Conservation (phyloP, 2,888 invertebrate genomes). For the Clivina fossor region DNA sequence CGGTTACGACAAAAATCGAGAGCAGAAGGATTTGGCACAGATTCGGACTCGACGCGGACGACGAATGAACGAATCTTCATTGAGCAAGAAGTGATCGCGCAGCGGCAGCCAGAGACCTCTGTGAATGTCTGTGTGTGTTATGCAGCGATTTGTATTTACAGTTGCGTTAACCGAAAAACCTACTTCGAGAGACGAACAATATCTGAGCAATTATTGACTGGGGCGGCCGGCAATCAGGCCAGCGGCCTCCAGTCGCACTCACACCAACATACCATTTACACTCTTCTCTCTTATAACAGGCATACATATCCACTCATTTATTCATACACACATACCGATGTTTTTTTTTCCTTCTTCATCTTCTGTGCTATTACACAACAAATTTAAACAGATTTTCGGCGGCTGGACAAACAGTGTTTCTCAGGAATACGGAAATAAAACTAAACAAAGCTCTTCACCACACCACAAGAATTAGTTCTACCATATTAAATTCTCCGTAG, state of each 20-base stretch:
- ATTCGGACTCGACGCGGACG: not conserved
- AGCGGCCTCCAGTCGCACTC: conserved; percentile 3
- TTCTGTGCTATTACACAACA: too few species aligned
- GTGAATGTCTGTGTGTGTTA: conserved; percentile 22
- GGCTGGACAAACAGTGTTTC: too few species aligned
- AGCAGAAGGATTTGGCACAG: conserved; percentile 6
- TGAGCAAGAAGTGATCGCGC: conserved; percentile 1
- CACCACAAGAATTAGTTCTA: too few species aligned
- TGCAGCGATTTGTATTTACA: conserved; percentile 32
- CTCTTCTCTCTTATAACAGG: too few species aligned
- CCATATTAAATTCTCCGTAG: too few species aligned
- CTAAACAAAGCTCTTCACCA: too few species aligned
- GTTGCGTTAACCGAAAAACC: conserved; percentile 34
- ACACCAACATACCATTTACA: too few species aligned
- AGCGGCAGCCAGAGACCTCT: conserved; percentile 1
- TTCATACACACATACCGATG: too few species aligned
- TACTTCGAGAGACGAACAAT: conserved; percentile 29
- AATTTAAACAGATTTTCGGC: too few species aligned
- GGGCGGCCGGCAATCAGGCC: conserved; percentile 23
- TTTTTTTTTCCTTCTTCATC: too few species aligned
- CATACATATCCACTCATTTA: too few species aligned
- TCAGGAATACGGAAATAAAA: too few species aligned
- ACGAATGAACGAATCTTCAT: not conserved
- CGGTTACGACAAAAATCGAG: not conserved
- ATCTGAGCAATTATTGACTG: conserved; percentile 32